Base-by-base conservation (phyloP, 2,113 vertebrate species). In the Dicaeum eximium region DNA sequence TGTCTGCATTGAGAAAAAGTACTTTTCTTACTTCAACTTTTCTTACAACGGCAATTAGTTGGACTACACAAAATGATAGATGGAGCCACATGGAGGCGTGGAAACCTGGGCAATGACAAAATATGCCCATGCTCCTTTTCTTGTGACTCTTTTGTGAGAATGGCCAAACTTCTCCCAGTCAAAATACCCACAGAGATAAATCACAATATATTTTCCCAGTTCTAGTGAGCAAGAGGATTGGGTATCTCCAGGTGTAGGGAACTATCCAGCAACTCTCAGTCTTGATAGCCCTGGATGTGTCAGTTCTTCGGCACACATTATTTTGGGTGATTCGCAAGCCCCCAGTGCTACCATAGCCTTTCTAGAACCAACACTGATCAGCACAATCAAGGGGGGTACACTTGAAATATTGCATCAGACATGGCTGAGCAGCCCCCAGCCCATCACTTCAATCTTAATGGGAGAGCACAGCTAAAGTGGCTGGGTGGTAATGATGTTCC, bases 41-140 rank as follows among this genome's bases (percentile, higher is more conserved):
- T 57, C 14, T 74, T 56, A 33, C 13, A 23, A 3, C 0, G 0
- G 20, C 20, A 60, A 11, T n/a, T 35, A 65, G 3, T 16, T 73
- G 35, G 22, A 33, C 33, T 5, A 1, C 0, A 25, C 4, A 40
- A 45, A 33, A 48, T 14, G 47, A 15, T 45, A 67, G 30, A 33
- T 31, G 7, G 9, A 91, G 44, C 1, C 38, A 45, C 1, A 1
- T 3, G 33, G 13, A 37, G 8, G 7, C 42, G 6, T 17, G 19
- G 11, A 27, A 66, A 40, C 9, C 11, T 25, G 22, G 27, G 7
- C 30, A 69, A 33, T 21, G 23, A 51, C 9, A 47, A 73, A 80
- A 42, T 35, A 44, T 4, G 9, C 1, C 24, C 14, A 13, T 6
- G 3, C 1, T 69, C 18, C 5, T 60, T 24, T 78, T 40, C n/a